phyloP scores from a whole-genome alignment of 2,888 invertebrate genomes.

The Morinoia aosen region DNA sequence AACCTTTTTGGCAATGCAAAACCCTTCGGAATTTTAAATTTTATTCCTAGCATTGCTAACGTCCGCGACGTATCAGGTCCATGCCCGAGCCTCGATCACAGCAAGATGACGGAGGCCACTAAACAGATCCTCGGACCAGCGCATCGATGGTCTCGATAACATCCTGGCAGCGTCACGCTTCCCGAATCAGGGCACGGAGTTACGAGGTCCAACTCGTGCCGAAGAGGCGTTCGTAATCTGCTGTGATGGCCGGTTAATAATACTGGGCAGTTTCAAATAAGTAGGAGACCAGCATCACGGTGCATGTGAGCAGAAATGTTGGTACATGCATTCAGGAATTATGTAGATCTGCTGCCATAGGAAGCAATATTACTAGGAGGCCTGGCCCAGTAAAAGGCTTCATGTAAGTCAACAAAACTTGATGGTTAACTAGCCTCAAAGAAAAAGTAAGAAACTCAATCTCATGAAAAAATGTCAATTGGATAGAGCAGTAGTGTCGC shows the following conservation, averaged over 20 bases:
- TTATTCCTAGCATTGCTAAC: neutral
- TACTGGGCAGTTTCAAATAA: neutral
- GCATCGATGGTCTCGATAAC: neutral
- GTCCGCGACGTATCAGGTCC: neutral
- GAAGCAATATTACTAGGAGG: neutral
- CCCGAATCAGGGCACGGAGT: neutral
- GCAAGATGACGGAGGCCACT: neutral
- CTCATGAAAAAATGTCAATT: neutral
- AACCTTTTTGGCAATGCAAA: neutral
- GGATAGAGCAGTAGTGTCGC: neutral
- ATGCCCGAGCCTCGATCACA: neutral
- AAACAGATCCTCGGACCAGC: neutral
- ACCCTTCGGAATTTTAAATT: neutral
- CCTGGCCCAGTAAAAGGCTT: neutral
- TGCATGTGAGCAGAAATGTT: neutral
- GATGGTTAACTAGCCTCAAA: neutral
- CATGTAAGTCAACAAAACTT: neutral
- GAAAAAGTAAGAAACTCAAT: neutral
- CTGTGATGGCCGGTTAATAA: neutral
- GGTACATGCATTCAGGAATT: neutral
- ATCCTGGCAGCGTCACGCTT: conserved; percentile 1
- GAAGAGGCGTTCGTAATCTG: neutral
- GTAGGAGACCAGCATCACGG: neutral
- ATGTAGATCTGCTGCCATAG: neutral
- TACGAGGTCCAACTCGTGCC: neutral